Base-by-base conservation (phyloP, 2,797 vertebrate species). In the Cossypha caffra region DNA sequence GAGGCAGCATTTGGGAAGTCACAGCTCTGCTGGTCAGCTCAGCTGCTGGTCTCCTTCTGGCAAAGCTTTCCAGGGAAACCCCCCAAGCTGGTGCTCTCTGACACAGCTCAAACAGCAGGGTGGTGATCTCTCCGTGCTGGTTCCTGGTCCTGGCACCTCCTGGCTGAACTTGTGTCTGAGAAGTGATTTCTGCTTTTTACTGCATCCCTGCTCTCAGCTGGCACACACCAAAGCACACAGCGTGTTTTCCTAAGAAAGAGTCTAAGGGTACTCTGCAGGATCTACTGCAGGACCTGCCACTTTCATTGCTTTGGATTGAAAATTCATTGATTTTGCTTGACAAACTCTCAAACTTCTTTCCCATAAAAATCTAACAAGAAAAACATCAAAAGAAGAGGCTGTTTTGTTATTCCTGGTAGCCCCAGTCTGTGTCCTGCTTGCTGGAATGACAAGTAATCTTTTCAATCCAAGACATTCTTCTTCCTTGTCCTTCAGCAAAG, bases 41-140 rank as follows among this genome's bases (percentile, higher is more conserved):
- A 52, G 12, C 35, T 43, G 4, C 13, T 71, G 48, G 48, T 24
- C 21, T 40, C 10, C 26, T 74, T 47, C 20, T 47, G 25, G 18
- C 55, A 86, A 58, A 90, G 28, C 17, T 69, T 48, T 71, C 37
- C 29, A n/a, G 25, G 55, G 25, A 28, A 79, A 25, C 8, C 1
- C 31, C 28, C 26, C 33, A 6, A 9, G 23, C 13, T 52, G 51
- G 3, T 40, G 15, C 9, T 43, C 68, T 50, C 29, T 43, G 7
- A 23, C 11, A 13, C 0, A 1, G 0, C 28, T 63, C 33, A 17
- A 5, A 69, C 1, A 7, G 11, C 57, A 16, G n/a, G 29, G 51
- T 33, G 20, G 31, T 9, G 35, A 37, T 37, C 35, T 37, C 35
- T 5, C 35, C 35, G 51, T 33, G 20, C 28, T 11, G 35, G 58